Base-by-base conservation (phyloP, 1,140 invertebrate species). In the Drosophila simulans region DNA sequence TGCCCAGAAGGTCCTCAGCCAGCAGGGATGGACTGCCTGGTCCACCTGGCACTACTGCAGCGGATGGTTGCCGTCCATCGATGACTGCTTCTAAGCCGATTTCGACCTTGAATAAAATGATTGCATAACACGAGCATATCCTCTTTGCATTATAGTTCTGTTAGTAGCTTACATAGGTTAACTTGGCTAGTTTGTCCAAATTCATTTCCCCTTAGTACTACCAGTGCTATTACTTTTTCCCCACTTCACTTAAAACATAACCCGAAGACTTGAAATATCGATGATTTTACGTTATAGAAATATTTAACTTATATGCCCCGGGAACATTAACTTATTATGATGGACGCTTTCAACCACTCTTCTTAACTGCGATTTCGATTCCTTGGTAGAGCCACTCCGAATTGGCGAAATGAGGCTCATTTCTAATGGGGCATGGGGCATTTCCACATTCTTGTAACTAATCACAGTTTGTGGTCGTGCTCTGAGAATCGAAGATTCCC, bases 1-100 rank as follows among this genome's bases (percentile, higher is more conserved):
- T 15, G 89, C 90, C 53, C 77, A 83, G 66, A 77, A 84, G 66
- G 53, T 91, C 5, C 80, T 60, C 10, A 15, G 55, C 53, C 68
- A 90, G 53, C 90, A 90, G 70, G 90, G 90, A 22, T 91, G 83
- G 83, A 57, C 77, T 4, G 89, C 89, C 42, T 91, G 90, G 90
- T 77, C 79, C 62, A 86, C 73, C 46, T 91, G 89, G 85, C 40
- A 80, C 13, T 86, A 37, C 63, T 91, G 89, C 70, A 71, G 34
- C 42, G 82, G 82, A 11, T 43, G 43, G n/a, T 60, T 90, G 65
- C 80, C 90, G 10, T 85, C 75, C 65, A 90, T 91, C 54, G 45
- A 81, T n/a, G 49, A 63, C 31, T 85, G 73, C 45, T 90, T 84
- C 68, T 84, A 84, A 76, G 37, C 52, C 4, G n/a, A 37, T 13